Base-by-base conservation (phyloP, 2,888 invertebrate species). In the Cantharis nigra region DNA sequence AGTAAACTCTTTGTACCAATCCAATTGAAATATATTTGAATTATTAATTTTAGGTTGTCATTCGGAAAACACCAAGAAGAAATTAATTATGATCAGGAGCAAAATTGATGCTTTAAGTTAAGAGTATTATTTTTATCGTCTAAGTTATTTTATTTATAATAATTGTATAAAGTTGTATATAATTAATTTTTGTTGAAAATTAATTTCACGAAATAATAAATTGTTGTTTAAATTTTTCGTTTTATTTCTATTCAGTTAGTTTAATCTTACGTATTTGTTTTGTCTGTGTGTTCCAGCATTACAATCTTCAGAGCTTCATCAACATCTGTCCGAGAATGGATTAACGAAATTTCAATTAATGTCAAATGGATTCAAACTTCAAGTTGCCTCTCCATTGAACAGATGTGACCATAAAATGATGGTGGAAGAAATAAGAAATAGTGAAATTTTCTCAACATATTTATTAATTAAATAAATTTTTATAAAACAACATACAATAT, bases 401-500 rank as follows among this genome's bases (percentile, higher is more conserved):
- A 3, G 20, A 20, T 16, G 0, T 16, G 16, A 16, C 16, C 16
- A 16, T 16, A 16, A 16, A 16, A 16, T 23, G 23, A 23, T 26
- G 26, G 26, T 26, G 28, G 10, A 30, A 30, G 3, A 30, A 30
- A 30, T 30, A 30, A 30, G 4, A 30, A 30, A 30, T n/a, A 0
- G 63, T 69, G 20, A 69, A 64, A 75, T 85, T 85, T 83, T 86
- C 85, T 82, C 85, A 87, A 87, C 86, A 86, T 87, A 85, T 85
- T 85, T 86, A 86, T 85, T 86, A 84, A 85, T 87, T 85, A 86
- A 87, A 87, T 87, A 86, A 86, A 87, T 85, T 83, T 83, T 83
- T 85, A 82, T 85, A 86, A 86, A 85, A 86, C 85, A 86, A 79
- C 85, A 84, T 85, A 86, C 85, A 86, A 79, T 85, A 84, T 85